Conservation (phyloP, 2,113 vertebrate genomes). For the Atlantisia rogersi region DNA sequence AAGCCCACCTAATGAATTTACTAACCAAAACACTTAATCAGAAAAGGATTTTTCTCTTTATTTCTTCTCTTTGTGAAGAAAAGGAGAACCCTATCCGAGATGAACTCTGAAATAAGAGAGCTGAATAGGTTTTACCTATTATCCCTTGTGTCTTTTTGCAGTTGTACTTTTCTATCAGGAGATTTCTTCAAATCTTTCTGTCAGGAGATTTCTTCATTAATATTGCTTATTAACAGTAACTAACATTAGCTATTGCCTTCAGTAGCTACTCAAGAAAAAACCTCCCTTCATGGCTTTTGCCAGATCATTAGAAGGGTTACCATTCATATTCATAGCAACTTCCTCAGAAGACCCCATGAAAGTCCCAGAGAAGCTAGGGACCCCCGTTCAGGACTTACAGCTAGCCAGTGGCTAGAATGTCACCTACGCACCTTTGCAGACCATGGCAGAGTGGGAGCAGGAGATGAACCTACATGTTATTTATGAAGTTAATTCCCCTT, state of each 20-base stretch:
- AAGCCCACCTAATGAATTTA: not conserved
- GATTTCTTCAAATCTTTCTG: not conserved
- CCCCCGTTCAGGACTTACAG: not conserved
- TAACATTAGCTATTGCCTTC: not conserved
- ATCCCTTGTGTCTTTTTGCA: not conserved
- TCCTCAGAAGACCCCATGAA: not conserved
- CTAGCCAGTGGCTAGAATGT: not conserved
- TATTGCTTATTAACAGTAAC: not conserved
- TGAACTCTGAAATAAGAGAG: not conserved
- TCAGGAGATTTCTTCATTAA: not conserved
- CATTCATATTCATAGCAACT: not conserved
- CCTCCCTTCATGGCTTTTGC: not conserved
- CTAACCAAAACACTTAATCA: not conserved
- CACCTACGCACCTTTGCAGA: not conserved
- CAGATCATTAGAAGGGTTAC: not conserved
- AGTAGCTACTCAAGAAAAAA: not conserved
- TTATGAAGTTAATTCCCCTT: not conserved
- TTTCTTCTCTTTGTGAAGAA: not conserved
- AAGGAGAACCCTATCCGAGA: not conserved
- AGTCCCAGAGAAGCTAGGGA: accelerated
- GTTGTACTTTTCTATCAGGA: not conserved
- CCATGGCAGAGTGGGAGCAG: accelerated
- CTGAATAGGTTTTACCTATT: not conserved
- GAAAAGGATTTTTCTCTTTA: not conserved
- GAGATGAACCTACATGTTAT: not conserved